These are phyloP conservation scores for Borostomias antarcticus DNA, from an alignment of 2,797 vertebrate species.

Conservation along the genomic window DNA sequence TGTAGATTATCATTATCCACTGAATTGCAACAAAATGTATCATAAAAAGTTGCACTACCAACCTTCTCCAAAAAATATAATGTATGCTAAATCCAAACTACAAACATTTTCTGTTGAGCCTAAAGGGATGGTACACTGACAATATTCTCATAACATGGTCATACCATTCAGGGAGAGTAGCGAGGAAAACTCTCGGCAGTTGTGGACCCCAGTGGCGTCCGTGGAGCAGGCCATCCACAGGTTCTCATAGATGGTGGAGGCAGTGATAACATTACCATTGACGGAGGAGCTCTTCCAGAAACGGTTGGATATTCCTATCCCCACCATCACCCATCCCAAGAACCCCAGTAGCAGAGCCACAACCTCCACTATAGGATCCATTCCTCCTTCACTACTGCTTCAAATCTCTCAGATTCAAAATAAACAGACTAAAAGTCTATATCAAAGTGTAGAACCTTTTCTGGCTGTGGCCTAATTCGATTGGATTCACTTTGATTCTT, in stretches of 20 bases:
- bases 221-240: conserved; percentile 91
- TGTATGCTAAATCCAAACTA: no score
- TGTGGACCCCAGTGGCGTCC: conserved; percentile 87
- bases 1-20: no score
- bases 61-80: no score
- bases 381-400: conserved; percentile 47
- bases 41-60: no score
- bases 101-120: no score
- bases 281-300: conserved; percentile 87
- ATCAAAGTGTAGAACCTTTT: no score
- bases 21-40: no score
- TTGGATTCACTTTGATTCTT: not conserved
- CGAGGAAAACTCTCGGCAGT: conserved; percentile 92
- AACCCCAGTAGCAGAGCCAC: conserved; percentile 81
- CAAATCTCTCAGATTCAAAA: no score
- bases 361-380: conserved; percentile 81
- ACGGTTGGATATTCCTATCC: conserved; percentile 80
- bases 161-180: conserved; percentile 85
- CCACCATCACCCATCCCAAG: conserved; percentile 81
- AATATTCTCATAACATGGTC: no score
- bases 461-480: no score
- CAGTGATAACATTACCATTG: conserved; percentile 89
- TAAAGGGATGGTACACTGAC: no score
- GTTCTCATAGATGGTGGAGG: conserved; percentile 90
- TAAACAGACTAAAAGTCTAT: no score